Evolutionary conservation across 2,888 invertebrate genomes (phyloP), one percentile per base, ranked within the genome.

Genomic region (Noctua pronuba): DNA sequence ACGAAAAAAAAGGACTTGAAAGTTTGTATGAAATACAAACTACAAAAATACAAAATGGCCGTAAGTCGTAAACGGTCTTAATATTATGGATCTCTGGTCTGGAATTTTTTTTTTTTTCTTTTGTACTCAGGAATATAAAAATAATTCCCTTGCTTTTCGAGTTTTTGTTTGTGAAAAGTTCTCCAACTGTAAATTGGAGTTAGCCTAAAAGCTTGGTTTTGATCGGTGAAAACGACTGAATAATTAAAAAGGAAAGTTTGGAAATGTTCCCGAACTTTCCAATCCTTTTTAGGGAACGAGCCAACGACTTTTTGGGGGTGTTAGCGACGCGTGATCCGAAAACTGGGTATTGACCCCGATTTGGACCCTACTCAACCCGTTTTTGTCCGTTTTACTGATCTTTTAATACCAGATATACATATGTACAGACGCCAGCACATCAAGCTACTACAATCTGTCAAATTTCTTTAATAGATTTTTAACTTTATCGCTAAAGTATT

Each of bases 161-260:
- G 11, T 24, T 18, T 44, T 82, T 75, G 73, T 73, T 86, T 79
- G 62, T 75, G 35, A 49, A 83, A 79, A 86, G 58, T 83, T 60
- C 31, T 24, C 35, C n/a, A 68, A 74, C 73, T 81, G 73, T 55
- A 69, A 85, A 86, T 21, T 79, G 46, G 69, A 78, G 64, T 78
- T 66, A 28, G 28, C 18, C 44, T n/a, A 74, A 73, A 78, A 81
- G 77, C 69, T 55, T 70, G 74, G 38, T 55, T 66, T 46, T 77
- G 77, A 86, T 77, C 58, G 69, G 38, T 70, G 46, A 28, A 74
- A 80, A 73, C 62, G 13, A 77, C 71, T 65, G 71, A 76, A 79
- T 86, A 73, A 86, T 86, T 83, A 83, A 77, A 73, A 85, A 66
- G 58, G 28, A 58, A 80, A 83, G 60, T 83, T 83, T 41, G 35